A percentile compares a stretch with the other conserved stretches of the same genome.
These are phyloP conservation scores for Diplodus sargus DNA, from an alignment of 2,797 vertebrate genomes.

Conservation along the genomic window DNA sequence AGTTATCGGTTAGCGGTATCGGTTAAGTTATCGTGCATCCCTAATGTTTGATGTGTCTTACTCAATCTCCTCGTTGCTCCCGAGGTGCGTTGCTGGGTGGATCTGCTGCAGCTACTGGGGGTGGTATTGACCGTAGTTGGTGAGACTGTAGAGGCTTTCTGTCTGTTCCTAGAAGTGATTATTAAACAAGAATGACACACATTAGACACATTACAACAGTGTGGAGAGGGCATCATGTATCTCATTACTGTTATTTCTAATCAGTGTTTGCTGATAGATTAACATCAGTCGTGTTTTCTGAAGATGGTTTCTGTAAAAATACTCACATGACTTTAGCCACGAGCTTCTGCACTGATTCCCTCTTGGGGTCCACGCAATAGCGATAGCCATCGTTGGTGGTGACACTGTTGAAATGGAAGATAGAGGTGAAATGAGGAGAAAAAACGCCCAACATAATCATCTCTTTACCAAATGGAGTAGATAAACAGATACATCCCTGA, in stretches of 20 bases:
- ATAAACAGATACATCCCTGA: neutral
- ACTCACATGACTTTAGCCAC: constrained; percentile 68
- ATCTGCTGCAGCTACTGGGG: too few relatives aligned
- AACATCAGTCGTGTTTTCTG: neutral
- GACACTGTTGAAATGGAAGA: constrained; percentile 66
- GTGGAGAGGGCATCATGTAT: neutral
- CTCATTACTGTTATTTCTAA: neutral
- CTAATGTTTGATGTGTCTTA: too few relatives aligned
- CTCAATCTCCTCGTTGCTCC: too few relatives aligned
- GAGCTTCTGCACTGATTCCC: neutral
- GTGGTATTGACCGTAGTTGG: neutral
- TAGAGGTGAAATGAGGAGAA: constrained; percentile 2
- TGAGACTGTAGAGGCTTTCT: neutral
- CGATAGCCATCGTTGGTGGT: constrained; percentile 25
- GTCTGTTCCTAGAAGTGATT: constrained; percentile 8
- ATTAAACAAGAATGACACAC: neutral
- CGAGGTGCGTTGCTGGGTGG: too few relatives aligned
- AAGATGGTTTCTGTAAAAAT: neutral
- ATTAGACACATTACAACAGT: constrained; percentile 20
- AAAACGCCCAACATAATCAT: neutral
- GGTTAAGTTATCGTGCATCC: too few relatives aligned
- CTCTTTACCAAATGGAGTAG: too few relatives aligned
- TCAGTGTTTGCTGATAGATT: neutral
- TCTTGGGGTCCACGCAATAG: constrained; percentile 69
- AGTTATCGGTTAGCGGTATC: too few relatives aligned